Evolutionary conservation across 2,888 invertebrate genomes (phyloP).

Genomic region (Noctua janthe): DNA sequence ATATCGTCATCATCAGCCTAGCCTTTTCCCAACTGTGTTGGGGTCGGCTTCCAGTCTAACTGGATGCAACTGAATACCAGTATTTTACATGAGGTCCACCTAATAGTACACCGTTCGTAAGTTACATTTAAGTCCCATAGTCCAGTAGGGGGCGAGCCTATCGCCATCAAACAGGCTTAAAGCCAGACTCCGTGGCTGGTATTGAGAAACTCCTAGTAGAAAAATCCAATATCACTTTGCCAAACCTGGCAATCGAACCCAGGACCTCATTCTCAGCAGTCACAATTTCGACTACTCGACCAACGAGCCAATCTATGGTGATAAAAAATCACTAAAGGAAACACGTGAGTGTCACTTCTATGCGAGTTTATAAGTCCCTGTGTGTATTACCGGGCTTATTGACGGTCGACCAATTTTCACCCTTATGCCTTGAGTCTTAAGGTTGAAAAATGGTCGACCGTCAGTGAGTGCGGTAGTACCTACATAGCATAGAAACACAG

Average conservation of each 20-base stretch:
- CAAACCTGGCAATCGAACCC: background rate
- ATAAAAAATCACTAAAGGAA: background rate
- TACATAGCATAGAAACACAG: background rate
- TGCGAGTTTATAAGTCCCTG: background rate
- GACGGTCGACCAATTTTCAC: too few species aligned
- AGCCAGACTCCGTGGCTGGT: background rate
- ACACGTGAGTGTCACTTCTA: background rate
- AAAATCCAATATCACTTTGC: background rate
- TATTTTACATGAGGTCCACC: too few species aligned
- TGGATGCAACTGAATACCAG: too few species aligned
- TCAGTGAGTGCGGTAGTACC: background rate
- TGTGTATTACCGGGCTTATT: too few species aligned
- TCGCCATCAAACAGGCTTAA: background rate
- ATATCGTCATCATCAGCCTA: too few species aligned
- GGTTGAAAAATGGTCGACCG: too few species aligned
- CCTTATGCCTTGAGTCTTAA: too few species aligned
- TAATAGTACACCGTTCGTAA: too few species aligned
- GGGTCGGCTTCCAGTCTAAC: too few species aligned
- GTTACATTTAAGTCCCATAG: too few species aligned
- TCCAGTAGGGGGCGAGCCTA: background rate
- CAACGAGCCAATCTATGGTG: background rate
- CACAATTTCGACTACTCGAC: background rate
- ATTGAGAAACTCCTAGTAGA: too few species aligned
- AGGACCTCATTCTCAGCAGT: background rate
- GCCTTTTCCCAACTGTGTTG: too few species aligned